These are phyloP conservation scores for Centrocercus urophasianus DNA, from an alignment of 2,113 vertebrate genomes.

Conservation along the genomic window DNA sequence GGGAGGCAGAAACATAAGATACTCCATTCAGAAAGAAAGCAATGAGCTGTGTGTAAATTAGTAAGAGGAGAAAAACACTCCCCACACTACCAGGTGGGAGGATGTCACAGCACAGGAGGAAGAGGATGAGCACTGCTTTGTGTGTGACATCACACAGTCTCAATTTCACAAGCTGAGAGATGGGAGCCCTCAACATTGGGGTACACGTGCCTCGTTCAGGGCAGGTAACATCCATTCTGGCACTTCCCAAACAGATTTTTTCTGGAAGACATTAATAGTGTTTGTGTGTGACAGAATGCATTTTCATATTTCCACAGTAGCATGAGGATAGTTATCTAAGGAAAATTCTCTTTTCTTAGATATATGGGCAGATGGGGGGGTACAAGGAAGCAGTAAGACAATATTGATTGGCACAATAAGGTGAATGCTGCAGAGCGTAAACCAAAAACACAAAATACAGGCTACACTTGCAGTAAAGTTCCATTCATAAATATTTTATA, in stretches of 20 bases:
- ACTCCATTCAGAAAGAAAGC: background rate
- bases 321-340: background rate
- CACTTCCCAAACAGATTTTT: background rate
- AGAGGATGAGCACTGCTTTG: background rate
- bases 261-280: background rate
- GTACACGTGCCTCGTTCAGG: background rate
- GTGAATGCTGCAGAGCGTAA: background rate
- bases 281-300: background rate
- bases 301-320: background rate
- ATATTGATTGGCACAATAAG: background rate
- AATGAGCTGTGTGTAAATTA: fast-evolving
- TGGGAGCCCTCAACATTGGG: background rate
- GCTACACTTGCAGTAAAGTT: background rate
- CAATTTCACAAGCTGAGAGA: background rate
- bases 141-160: background rate
- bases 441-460: background rate
- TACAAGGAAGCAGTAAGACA: background rate
- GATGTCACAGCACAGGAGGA: background rate
- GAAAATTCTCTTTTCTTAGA: background rate
- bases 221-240: background rate
- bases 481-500: conserved; percentile 13
- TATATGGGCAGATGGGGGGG: background rate
- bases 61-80: background rate
- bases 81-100: fast-evolving
- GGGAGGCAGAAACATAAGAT: background rate